Conservation (phyloP, 2,113 vertebrate species). For the Sceloporus tristichus region DNA sequence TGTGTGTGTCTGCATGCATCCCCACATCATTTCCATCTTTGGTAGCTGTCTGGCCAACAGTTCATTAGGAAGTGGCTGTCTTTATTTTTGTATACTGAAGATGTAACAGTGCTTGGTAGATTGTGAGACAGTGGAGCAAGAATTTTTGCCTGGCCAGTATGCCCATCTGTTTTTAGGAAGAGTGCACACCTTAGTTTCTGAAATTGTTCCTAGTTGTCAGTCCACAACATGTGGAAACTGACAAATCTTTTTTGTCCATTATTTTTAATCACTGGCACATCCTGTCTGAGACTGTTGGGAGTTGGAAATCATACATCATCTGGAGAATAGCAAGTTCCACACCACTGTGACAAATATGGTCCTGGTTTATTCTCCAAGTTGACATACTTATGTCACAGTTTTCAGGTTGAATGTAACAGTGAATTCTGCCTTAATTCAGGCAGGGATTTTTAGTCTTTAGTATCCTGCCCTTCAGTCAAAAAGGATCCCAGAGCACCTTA, state of each 20-base stretch:
- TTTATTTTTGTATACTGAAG: background rate
- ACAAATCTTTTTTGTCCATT: too few relatives aligned
- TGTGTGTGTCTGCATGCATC: background rate
- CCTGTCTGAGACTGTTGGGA: too few relatives aligned
- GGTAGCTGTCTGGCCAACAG: background rate
- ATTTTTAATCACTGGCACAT: too few relatives aligned
- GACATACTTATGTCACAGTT: background rate
- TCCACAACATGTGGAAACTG: too few relatives aligned
- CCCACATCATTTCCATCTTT: background rate
- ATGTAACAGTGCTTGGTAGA: background rate
- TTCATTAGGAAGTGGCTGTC: background rate
- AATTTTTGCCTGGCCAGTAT: too few relatives aligned
- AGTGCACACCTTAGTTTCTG: too few relatives aligned
- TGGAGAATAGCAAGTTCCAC: background rate
- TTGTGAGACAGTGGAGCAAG: too few relatives aligned
- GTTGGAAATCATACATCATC: background rate
- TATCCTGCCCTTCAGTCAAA: background rate
- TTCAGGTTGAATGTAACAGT: background rate
- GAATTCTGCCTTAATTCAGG: background rate
- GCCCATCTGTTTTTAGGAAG: too few relatives aligned
- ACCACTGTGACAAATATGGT: background rate
- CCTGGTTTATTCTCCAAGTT: background rate
- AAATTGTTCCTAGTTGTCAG: too few relatives aligned
- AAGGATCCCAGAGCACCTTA: too few relatives aligned
- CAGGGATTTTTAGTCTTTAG: background rate